A percentile compares a stretch with the other conserved stretches of the same genome.
phyloP scores from a whole-genome alignment of 2,888 invertebrate species.

The Ischnura elegans region DNA sequence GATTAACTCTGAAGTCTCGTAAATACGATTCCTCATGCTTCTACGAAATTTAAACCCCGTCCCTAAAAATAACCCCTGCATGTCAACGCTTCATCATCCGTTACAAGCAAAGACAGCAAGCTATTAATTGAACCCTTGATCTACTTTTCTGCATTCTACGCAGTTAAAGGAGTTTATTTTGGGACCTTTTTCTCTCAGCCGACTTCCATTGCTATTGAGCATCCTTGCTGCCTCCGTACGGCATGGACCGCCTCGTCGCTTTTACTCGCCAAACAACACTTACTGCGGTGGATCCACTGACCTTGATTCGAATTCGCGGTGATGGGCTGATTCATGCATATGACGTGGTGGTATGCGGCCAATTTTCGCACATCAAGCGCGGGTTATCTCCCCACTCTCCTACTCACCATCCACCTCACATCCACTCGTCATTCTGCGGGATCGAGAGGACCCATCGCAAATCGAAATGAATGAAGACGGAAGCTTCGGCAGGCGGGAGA shows the following conservation, averaged over 20 bases:
- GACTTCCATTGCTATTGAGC: not conserved
- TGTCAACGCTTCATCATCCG: too few species aligned
- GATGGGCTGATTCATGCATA: not conserved
- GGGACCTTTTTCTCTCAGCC: too few species aligned
- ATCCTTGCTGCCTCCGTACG: not conserved
- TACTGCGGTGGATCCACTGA: not conserved
- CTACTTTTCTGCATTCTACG: too few species aligned
- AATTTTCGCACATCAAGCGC: slow-evolving; percentile 8
- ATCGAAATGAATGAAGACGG: not conserved
- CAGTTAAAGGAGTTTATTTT: too few species aligned
- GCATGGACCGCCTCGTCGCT: not conserved
- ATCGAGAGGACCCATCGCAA: not conserved
- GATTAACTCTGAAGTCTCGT: too few species aligned
- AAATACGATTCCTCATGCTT: too few species aligned
- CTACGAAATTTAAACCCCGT: too few species aligned
- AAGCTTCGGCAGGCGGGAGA: not conserved
- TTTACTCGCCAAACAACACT: not conserved
- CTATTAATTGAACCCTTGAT: too few species aligned
- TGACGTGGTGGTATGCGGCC: slow-evolving; percentile 5
- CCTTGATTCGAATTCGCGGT: slow-evolving; percentile 1
- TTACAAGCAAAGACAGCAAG: too few species aligned
- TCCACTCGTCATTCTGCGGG: not conserved
- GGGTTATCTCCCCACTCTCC: not conserved
- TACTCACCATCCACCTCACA: not conserved
- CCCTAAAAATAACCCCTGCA: too few species aligned